A percentile compares a stretch with the other conserved stretches of the same genome.
Conservation (phyloP, 2,888 invertebrate species). For the Quadriops clusia region DNA sequence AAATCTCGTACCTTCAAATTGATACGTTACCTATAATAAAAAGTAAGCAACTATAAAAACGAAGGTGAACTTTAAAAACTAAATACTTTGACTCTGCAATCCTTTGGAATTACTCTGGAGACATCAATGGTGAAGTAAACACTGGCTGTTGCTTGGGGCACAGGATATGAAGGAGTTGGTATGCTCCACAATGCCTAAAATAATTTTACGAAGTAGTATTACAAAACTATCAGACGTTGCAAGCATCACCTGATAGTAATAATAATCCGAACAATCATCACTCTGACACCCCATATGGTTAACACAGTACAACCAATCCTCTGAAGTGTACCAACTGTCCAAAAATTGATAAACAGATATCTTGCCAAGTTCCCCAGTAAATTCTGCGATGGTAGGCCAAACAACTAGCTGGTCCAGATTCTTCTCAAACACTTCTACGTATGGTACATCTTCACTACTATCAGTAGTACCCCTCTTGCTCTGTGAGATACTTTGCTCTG, state of each 20-base stretch:
- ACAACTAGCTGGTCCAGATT: conserved; percentile 5
- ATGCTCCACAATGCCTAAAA: conserved; percentile 34
- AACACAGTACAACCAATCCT: conserved; percentile 23
- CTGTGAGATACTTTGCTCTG: no score
- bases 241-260: conserved; percentile 22
- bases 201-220: neutral
- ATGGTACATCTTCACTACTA: conserved; percentile 1
- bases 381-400: conserved; percentile 22
- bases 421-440: conserved; percentile 7
- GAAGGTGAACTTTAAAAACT: conserved; percentile 2
- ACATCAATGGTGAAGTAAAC: conserved; percentile 35
- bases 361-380: conserved; percentile 18
- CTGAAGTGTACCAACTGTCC: conserved; percentile 20
- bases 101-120: conserved; percentile 23
- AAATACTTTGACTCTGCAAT: conserved; percentile 24
- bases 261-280: conserved; percentile 23
- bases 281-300: conserved; percentile 19
- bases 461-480: neutral
- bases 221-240: neutral
- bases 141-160: conserved; percentile 37
- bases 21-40: conserved; percentile 28
- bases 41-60: neutral
- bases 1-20: conserved; percentile 31
- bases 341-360: conserved; percentile 19
- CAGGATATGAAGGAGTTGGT: conserved; percentile 35